A percentile compares a stretch with the other conserved stretches of the same genome.
These are phyloP conservation scores for Oreochromis niloticus DNA, from an alignment of 2,113 vertebrate species.

Conservation along the genomic window DNA sequence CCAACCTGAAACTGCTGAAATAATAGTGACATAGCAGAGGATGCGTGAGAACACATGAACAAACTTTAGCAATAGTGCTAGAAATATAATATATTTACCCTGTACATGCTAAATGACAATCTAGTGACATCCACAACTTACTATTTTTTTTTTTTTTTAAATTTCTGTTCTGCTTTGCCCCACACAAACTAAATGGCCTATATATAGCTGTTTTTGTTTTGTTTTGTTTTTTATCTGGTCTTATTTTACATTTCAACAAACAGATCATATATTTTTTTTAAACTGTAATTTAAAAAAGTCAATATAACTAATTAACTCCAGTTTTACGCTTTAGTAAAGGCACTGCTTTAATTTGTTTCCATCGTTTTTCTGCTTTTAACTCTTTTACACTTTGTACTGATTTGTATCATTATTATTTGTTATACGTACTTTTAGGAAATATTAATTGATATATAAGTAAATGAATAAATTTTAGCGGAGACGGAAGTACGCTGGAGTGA, in stretches of 20 bases:
- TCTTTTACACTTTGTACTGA: background rate
- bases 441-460: background rate
- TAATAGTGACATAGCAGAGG: background rate
- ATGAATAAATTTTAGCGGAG: accelerated
- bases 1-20: background rate
- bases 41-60: background rate
- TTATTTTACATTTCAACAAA: background rate
- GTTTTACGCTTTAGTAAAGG: background rate
- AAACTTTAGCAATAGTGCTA: background rate
- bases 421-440: background rate
- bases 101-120: background rate
- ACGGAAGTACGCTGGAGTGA: background rate
- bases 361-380: background rate
- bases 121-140: background rate
- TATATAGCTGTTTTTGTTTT: background rate
- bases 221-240: background rate
- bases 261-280: background rate
- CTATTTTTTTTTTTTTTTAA: background rate
- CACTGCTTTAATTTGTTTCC: background rate
- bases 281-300: background rate
- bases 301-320: background rate
- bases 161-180: background rate
- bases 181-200: background rate
- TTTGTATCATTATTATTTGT: background rate
- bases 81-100: background rate